A percentile compares a stretch with the other conserved stretches of the same genome.
phyloP scores from a whole-genome alignment of 2,113 vertebrate species.

The Trematomus loennbergii region DNA sequence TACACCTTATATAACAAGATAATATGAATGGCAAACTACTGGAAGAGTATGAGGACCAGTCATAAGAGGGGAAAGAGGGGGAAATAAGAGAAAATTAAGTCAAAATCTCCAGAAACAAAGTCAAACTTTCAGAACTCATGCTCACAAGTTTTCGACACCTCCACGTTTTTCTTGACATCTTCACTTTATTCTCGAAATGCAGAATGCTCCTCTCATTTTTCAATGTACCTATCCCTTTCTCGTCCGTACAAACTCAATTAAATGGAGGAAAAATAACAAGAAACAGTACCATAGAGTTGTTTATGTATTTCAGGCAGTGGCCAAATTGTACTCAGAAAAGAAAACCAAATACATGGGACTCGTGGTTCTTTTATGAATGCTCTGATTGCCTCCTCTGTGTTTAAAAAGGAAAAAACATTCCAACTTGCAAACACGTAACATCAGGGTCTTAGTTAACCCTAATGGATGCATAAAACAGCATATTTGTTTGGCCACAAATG shows the following conservation, averaged over 20 bases:
- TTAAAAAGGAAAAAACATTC: conserved; percentile 39
- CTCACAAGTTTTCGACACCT: too few relatives aligned
- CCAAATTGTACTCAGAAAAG: conserved; percentile 21
- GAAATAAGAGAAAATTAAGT: too few relatives aligned
- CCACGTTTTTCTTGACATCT: too few relatives aligned
- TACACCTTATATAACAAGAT: not conserved
- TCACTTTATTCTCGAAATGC: too few relatives aligned
- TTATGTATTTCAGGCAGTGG: conserved; percentile 12
- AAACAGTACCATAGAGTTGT: not conserved
- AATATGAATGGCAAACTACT: too few relatives aligned
- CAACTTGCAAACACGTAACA: conserved; percentile 28
- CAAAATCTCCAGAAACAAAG: too few relatives aligned
- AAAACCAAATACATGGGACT: conserved; percentile 41
- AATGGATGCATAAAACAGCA: conserved; percentile 59
- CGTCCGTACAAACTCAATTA: not conserved
- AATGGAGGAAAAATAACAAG: not conserved
- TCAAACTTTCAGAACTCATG: too few relatives aligned
- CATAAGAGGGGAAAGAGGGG: too few relatives aligned
- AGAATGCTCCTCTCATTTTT: too few relatives aligned
- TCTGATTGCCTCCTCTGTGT: conserved; percentile 49
- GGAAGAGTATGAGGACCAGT: too few relatives aligned
- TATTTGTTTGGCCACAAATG: conserved; percentile 43
- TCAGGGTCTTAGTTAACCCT: conserved; percentile 71
- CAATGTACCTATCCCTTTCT: not conserved
- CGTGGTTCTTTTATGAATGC: conserved; percentile 35